Conservation (phyloP, 1,140 invertebrate species). For the Lethocerus indicus region DNA sequence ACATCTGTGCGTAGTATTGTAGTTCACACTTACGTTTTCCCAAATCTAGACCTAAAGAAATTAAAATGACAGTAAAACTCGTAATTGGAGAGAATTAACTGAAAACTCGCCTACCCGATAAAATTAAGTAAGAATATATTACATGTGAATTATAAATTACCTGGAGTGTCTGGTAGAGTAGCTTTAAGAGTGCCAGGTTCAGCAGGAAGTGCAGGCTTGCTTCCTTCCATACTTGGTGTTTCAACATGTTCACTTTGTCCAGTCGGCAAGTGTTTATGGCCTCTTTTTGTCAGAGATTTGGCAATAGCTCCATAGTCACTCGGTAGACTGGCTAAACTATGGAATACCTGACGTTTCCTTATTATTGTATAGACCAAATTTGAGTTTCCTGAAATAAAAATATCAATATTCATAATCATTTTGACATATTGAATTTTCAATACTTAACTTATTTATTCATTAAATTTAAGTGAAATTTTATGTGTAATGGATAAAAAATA, state of each 20-base stretch:
- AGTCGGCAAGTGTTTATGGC: constrained; percentile 21
- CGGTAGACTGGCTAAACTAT: constrained; percentile 87
- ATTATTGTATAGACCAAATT: constrained; percentile 99
- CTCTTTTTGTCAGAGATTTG: constrained; percentile 57
- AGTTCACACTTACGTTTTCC: no score
- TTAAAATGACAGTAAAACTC: no score
- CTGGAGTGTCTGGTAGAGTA: constrained; percentile 72
- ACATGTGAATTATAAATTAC: constrained; percentile 23
- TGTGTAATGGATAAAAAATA: neutral
- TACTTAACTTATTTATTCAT: neutral
- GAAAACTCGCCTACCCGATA: no score
- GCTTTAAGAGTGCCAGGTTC: constrained; percentile 81
- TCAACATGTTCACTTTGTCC: constrained; percentile 25
- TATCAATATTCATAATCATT: neutral
- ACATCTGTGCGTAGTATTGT: no score
- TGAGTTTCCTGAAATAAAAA: constrained; percentile 56
- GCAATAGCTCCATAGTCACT: constrained; percentile 80
- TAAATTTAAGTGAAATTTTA: constrained; percentile 1
- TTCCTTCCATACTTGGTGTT: constrained; percentile 57
- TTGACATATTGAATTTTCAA: neutral
- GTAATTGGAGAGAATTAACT: no score
- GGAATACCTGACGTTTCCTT: constrained; percentile 92
- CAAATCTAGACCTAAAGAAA: no score
- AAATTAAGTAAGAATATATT: neutral
- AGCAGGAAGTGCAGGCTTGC: constrained; percentile 67